Base-by-base conservation (phyloP, 2,113 vertebrate species). In the Myotis davidii region DNA sequence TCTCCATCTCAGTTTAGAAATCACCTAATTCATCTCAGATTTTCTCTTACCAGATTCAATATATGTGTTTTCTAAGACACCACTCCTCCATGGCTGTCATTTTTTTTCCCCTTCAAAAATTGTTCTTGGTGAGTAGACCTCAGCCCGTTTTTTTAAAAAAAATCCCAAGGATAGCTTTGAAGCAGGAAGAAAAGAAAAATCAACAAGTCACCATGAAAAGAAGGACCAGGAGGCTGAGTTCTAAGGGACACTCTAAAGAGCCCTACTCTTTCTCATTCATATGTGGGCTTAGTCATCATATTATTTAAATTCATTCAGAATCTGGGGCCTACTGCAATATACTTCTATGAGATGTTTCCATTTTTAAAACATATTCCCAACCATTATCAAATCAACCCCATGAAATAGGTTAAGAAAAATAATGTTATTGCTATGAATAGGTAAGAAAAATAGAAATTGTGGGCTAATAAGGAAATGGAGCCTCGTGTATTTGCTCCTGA, bases 111-210 rank as follows among this genome's bases (percentile, higher is more conserved):
- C 32, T 86, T 88, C 65, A 74, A 90, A 95, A 73, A 69, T 48
- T 78, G 0, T 45, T 87, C 59, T 94, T 81, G 54, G 8, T 27
- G 32, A 90, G 50, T 65, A 54, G 56, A 78, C n/a, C 52, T 77
- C 50, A 92, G 18, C 17, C 27, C 16, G 34, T 82, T 74, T 76
- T 74, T 64, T 78, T 34, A 54, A 0, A n/a, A 67, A 21, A 56
- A 32, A 65, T 69, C 9, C 29, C 16, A 27, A 94, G 84, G 39
- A 25, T 3, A 85, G 27, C 56, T 95, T 88, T 90, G 48, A 93
- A 20, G 11, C 12, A 82, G 52, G 54, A 92, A 92, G 83, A 72
- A 95, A 85, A 84, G 39, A 64, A 85, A 85, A 94, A 88, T 52
- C 72, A 76, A 7, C 34, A 32, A 65, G 32, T 92, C 23, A 18